These are phyloP conservation scores for Exaiptasia diaphana DNA, from an alignment of 64 coral and sea anemone genomes.

Conservation along the genomic window DNA sequence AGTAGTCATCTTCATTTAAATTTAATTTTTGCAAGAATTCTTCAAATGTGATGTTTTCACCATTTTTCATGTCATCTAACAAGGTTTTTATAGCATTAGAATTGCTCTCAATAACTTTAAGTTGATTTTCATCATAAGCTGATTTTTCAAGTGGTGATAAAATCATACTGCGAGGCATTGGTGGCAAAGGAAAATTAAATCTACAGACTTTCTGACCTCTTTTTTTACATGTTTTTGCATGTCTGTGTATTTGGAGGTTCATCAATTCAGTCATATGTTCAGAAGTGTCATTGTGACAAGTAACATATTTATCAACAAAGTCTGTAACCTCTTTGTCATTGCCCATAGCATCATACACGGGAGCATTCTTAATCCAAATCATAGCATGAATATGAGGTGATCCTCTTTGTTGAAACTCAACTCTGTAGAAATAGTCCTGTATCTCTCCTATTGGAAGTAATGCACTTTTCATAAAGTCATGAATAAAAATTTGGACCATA, in stretches of 20 bases:
- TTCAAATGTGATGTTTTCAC: slow-evolving; percentile 28
- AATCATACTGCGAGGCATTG: slow-evolving; percentile 7
- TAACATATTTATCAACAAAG: slow-evolving; percentile 35
- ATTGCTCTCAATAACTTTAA: slow-evolving; percentile 1
- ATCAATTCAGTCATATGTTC: background rate
- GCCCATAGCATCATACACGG: background rate
- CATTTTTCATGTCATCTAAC: slow-evolving; percentile 41
- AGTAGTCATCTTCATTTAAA: background rate
- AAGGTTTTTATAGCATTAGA: slow-evolving; percentile 1
- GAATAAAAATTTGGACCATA: slow-evolving; percentile 17
- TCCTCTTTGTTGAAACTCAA: slow-evolving; percentile 28
- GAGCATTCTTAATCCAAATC: slow-evolving; percentile 17
- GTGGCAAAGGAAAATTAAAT: slow-evolving; percentile 52
- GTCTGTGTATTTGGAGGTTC: background rate
- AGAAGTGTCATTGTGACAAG: slow-evolving; percentile 5
- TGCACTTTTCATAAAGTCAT: slow-evolving; percentile 3
- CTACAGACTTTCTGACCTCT: slow-evolving; percentile 28
- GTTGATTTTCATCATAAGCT: background rate
- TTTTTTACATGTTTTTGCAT: slow-evolving; percentile 27
- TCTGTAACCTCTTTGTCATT: background rate
- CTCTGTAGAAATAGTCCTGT: slow-evolving; percentile 6
- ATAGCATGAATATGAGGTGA: slow-evolving; percentile 36
- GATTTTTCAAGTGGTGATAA: slow-evolving; percentile 14
- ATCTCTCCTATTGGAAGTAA: slow-evolving; percentile 8
- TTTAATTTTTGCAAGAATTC: slow-evolving; percentile 2